These are phyloP conservation scores for Gymnothorax javanicus DNA, from an alignment of 2,797 vertebrate species.

Conservation along the genomic window DNA sequence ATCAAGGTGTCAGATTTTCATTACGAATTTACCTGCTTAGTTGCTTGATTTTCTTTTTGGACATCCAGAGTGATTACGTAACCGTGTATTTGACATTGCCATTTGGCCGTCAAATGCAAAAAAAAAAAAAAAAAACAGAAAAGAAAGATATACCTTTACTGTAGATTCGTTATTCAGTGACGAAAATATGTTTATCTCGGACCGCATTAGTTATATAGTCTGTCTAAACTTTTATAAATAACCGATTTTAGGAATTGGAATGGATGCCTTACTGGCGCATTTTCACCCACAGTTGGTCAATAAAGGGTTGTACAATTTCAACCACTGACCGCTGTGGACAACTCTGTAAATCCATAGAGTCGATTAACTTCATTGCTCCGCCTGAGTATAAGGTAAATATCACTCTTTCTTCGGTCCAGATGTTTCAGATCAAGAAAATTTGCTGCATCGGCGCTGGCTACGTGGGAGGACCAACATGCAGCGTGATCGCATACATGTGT, in stretches of 20 bases:
- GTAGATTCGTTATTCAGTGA: background rate
- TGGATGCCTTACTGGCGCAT: background rate
- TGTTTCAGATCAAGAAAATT: constrained; percentile 95
- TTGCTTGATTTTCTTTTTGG: no score
- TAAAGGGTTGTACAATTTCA: background rate
- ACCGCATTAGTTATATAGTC: background rate
- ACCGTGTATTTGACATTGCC: background rate
- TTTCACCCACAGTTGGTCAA: background rate
- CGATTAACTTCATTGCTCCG: background rate
- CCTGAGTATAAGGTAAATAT: background rate
- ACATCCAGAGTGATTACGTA: no score
- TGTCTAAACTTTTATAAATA: background rate
- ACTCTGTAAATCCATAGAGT: background rate
- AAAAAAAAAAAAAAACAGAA: no score
- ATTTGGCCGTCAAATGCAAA: background rate
- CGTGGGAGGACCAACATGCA: constrained; percentile 95
- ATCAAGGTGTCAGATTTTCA: no score
- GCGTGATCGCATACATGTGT: constrained; percentile 95
- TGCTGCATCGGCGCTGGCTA: constrained; percentile 98
- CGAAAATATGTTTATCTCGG: background rate
- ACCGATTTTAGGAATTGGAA: no score
- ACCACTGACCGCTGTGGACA: background rate
- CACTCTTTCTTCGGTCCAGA: constrained; percentile 59
- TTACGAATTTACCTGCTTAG: no score
- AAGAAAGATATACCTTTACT: no score